Base-by-base conservation (phyloP, 2,113 vertebrate species). In the Dermatemys mawii region DNA sequence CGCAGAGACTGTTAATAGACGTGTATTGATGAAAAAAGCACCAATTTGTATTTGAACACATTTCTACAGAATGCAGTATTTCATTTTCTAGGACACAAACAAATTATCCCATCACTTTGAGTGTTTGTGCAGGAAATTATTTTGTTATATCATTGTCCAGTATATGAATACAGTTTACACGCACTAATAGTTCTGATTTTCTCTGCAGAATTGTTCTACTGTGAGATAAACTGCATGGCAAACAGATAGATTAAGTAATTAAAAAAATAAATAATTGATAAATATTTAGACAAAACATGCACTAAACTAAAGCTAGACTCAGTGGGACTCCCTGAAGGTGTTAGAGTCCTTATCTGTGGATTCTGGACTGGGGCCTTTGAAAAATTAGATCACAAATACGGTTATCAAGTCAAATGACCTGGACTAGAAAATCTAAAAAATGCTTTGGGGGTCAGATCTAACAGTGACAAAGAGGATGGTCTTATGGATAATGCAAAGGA, bases 31-130 rank as follows among this genome's bases (percentile, higher is more conserved):
- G 10, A 93, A 79, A 75, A 85, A 86, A 89, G 46, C 29, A 60
- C 5, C 57, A 84, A 27, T 91, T 88, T 53, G 86, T 87, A 92
- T 60, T 9, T 27, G 24, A 88, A 84, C 21, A 70, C 26, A n/a
- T 70, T 91, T 94, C 41, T 32, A 90, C 46, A 76, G 81, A 79
- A 51, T 75, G 70, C 4, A 85, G 19, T 32, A 35, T 6, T 57
- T 50, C 10, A 54, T 27, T 11, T 16, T 84, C 55, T 38, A 87
- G 90, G 8, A 83, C 22, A 85, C 70, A 78, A 80, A 21, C 13
- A 91, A 70, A 80, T n/a, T 19, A 82, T 9, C 1, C 0, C 13
- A 11, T 2, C 53, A 53, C 83, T 55, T 46, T 11, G 86, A 29
- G 21, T 41, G 8, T 60, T 89, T 55, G 26, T 86, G 13, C 12